These are phyloP conservation scores for Synergus umbraculus DNA, from an alignment of 2,888 invertebrate species.

Conservation along the genomic window DNA sequence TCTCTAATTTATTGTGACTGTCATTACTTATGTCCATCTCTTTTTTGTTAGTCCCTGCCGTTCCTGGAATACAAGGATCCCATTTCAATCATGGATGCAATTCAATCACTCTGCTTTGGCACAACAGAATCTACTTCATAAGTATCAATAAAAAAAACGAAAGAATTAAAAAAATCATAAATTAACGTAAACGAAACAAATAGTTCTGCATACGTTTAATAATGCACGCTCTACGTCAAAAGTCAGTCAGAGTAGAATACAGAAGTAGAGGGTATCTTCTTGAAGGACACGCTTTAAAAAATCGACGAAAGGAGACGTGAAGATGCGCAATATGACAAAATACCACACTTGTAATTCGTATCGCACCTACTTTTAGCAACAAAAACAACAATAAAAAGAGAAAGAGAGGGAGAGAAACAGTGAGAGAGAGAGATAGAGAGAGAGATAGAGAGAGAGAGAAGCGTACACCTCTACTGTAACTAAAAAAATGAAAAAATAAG, in stretches of 20 bases:
- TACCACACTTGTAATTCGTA: constrained; percentile 42
- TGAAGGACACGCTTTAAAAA: constrained; percentile 45
- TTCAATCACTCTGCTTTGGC: constrained; percentile 55
- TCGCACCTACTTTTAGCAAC: constrained; percentile 52
- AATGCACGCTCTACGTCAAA: constrained; percentile 68
- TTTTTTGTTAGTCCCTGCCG: constrained; percentile 71
- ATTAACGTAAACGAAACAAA: constrained; percentile 41
- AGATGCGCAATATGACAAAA: constrained; percentile 42
- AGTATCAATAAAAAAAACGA: constrained; percentile 45
- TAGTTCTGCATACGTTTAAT: constrained; percentile 41
- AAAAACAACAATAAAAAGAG: constrained; percentile 49
- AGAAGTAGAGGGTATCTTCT: constrained; percentile 38
- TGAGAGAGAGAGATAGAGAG: constrained; percentile 33
- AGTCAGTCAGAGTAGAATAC: constrained; percentile 53
- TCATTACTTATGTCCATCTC: constrained; percentile 75
- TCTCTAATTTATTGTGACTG: constrained; percentile 72
- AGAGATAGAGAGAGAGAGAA: constrained; percentile 41
- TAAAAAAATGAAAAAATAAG: neutral
- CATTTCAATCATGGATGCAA: constrained; percentile 64
- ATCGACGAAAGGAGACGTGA: constrained; percentile 11
- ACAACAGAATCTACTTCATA: constrained; percentile 55
- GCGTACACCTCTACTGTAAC: constrained; percentile 8
- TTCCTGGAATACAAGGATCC: constrained; percentile 76
- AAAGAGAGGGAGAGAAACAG: constrained; percentile 43
- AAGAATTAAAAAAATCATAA: constrained; percentile 46